Evolutionary conservation across 2,888 invertebrate genomes (phyloP), one percentile per base, ranked within the genome.

Genomic region (Xanthorhoe designata): DNA sequence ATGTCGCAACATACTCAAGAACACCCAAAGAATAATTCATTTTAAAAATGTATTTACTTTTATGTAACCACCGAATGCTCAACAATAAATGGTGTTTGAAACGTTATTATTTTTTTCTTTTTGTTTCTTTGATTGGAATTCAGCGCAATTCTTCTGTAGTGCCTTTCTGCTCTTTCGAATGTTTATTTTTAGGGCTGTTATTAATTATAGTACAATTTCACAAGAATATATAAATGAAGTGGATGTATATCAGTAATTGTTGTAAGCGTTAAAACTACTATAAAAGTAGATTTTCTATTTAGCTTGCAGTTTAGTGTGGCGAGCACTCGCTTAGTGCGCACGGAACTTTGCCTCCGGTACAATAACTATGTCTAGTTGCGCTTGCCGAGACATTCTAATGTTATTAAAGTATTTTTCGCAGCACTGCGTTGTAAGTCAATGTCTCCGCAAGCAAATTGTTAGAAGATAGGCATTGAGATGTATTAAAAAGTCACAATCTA

Each of bases 341-440:
- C 35, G 79, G 61, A 69, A 24, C 58, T 19, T 77, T 78, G 84
- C 80, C 81, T 80, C 78, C 80, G 78, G 78, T 83, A 90, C 89
- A 90, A 90, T 90, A 90, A 90, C 81, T 88, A 89, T 71, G 76
- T 77, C 61, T 71, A 70, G 63, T 63, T 51, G 76, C 81, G 78
- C 86, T 88, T 87, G 89, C 81, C 29, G 87, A 81, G 88, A 87
- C 84, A 83, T 82, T 79, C 65, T 13, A 42, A 42, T 13, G 13
- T 13, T 42, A 35, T 65, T 61, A 42, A 51, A 66, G 68, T 75
- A 67, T 73, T 64, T 62, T 64, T 65, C 57, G 66, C 66, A 69
- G 54, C 69, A 61, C 63, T 50, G 50, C 55, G 51, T 57, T 61
- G 64, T 19, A 18, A 51, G 18, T 29, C 56, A 78, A 82, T 86